Conservation (phyloP, 1,140 invertebrate species). For the Lepidurus apus region DNA sequence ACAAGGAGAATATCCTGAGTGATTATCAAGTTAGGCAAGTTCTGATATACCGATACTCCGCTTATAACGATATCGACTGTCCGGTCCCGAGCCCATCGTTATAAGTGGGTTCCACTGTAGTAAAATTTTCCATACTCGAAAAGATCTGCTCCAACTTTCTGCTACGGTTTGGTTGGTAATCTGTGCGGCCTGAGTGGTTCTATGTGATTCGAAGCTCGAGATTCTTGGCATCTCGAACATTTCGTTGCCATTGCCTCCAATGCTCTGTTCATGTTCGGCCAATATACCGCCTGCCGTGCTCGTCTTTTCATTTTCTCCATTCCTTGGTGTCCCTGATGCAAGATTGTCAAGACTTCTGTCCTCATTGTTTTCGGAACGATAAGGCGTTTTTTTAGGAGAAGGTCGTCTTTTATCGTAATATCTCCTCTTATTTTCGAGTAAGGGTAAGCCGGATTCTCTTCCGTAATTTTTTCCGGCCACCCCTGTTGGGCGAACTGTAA, state of each 20-base stretch:
- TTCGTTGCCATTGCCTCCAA: background rate
- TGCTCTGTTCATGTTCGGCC: background rate
- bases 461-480: background rate
- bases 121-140: background rate
- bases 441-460: background rate
- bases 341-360: background rate
- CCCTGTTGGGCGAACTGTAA: background rate
- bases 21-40: too few species aligned
- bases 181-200: background rate
- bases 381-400: background rate
- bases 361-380: constrained; percentile 1
- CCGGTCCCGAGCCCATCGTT: too few species aligned
- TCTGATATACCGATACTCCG: too few species aligned
- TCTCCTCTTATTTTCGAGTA: background rate
- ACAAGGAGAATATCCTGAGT: too few species aligned
- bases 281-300: constrained; percentile 21
- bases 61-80: too few species aligned
- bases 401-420: background rate
- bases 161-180: background rate
- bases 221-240: constrained; percentile 2
- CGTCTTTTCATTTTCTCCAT: background rate
- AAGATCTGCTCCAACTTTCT: background rate
- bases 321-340: constrained; percentile 27
- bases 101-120: too few species aligned
- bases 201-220: background rate